Conservation (phyloP, 2,888 invertebrate species). For the Noctua comes region DNA sequence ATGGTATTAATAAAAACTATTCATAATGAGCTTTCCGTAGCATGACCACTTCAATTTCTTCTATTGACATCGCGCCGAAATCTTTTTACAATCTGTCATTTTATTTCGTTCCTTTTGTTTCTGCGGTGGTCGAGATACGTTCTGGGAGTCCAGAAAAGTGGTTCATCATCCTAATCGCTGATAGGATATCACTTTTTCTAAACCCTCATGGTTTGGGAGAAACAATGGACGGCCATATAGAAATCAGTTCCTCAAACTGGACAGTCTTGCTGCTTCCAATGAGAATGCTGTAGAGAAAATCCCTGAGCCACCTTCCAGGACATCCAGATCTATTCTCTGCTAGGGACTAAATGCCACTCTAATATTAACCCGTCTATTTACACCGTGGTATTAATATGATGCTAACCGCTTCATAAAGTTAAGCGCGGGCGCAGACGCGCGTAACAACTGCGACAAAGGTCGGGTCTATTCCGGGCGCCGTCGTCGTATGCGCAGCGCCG, state of each 20-base stretch:
- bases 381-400: constrained; percentile 50
- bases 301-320: constrained; percentile 19
- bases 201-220: too few relatives aligned
- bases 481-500: constrained; percentile 34
- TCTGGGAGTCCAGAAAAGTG: not conserved
- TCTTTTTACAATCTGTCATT: not conserved
- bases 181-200: not conserved
- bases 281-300: not conserved
- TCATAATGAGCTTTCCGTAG: not conserved
- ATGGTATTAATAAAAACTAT: not conserved
- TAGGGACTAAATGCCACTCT: constrained; percentile 44
- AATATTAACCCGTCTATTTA: constrained; percentile 55
- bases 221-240: not conserved
- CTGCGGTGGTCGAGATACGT: not conserved
- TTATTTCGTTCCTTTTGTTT: not conserved
- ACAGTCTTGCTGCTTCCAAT: not conserved
- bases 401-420: constrained; percentile 46
- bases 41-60: not conserved
- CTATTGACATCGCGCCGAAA: not conserved
- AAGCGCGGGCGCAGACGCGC: constrained; percentile 47
- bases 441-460: constrained; percentile 63
- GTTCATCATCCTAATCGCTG: not conserved
- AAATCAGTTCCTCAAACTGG: not conserved
- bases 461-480: constrained; percentile 62
- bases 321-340: constrained; percentile 40